A percentile compares a stretch with the other conserved stretches of the same genome.
These are phyloP conservation scores for Carettochelys insculpta DNA, from an alignment of 2,113 vertebrate species.

Conservation along the genomic window DNA sequence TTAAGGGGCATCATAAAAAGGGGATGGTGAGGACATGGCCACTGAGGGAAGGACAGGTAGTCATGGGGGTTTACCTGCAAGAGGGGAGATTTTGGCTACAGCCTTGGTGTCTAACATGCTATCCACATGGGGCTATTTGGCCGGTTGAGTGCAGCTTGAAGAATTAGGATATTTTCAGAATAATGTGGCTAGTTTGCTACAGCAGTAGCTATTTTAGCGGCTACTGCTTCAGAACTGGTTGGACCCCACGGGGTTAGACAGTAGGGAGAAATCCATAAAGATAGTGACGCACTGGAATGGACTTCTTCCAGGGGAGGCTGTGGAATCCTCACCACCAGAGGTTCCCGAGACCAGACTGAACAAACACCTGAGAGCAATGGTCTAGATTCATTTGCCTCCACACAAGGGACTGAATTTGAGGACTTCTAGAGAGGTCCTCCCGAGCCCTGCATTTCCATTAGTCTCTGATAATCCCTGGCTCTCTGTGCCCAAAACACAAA, in stretches of 20 bases:
- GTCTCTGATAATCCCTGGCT: neutral
- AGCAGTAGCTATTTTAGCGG: too few relatives aligned
- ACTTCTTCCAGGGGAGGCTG: neutral
- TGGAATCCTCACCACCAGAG: neutral
- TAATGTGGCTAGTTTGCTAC: too few relatives aligned
- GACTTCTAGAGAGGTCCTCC: neutral
- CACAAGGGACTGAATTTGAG: neutral
- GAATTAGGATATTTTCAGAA: too few relatives aligned
- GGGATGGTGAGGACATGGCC: neutral
- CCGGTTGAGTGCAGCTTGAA: too few relatives aligned
- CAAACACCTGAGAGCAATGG: neutral
- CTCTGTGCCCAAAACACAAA: neutral
- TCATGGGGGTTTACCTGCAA: neutral
- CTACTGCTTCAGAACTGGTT: too few relatives aligned
- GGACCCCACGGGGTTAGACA: too few relatives aligned
- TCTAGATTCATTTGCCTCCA: neutral
- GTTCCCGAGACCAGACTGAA: neutral
- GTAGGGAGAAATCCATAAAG: neutral
- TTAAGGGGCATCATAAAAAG: neutral
- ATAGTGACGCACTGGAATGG: neutral
- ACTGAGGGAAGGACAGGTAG: neutral
- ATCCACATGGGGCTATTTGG: too few relatives aligned
- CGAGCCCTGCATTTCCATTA: neutral
- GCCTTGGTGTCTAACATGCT: too few relatives aligned
- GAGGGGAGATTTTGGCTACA: neutral